Evolutionary conservation across 2,797 vertebrate species (phyloP), one percentile per base, ranked within the genome.

Genomic region (Pelochelys cantorii): DNA sequence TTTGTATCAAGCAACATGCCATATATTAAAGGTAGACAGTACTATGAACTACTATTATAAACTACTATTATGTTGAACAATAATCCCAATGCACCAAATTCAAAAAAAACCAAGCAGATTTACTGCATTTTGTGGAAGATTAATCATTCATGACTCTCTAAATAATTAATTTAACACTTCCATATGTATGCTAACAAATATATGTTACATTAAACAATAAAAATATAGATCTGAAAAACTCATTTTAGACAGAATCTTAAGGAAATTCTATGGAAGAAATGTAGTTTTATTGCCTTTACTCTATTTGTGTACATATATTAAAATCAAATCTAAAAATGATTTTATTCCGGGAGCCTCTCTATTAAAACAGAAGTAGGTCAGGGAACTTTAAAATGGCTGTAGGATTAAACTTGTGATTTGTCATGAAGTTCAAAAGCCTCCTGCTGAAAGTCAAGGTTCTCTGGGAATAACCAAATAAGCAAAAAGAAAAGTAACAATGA

Each of bases 381-480:
- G 5, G 85, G 88, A 18, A 48, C 17, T 85, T 48, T 88, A 81
- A 65, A 9, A 71, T 4, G 84, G 60, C 57, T 92, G 74, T 82
- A 94, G 68, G 15, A n/a, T 52, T 89, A 68, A 91, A 90, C 5
- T 37, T 86, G 14, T 57, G 29, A 87, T 10, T 90, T 17, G 11
- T 11, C 87, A 81, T 81, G 42, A 4, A 94, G 74, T 71, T 84
- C 87, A 18, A 93, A 90, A 88, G 48, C 1, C 7, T 68, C 31
- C 52, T 87, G 15, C 42, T 27, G 6, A 27, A 54, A 84, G 48
- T 5, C 42, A 88, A 17, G 1, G 18, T 88, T 90, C 37, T 68
- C 83, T 62, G 52, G 25, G 31, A 90, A 92, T 84, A 54, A 92
- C 6, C 59, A 89, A 82, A 71, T 89, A 85, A 94, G 79, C 37